Evolutionary conservation across 2,888 invertebrate genomes (phyloP).

Genomic region (Melieria picta): DNA sequence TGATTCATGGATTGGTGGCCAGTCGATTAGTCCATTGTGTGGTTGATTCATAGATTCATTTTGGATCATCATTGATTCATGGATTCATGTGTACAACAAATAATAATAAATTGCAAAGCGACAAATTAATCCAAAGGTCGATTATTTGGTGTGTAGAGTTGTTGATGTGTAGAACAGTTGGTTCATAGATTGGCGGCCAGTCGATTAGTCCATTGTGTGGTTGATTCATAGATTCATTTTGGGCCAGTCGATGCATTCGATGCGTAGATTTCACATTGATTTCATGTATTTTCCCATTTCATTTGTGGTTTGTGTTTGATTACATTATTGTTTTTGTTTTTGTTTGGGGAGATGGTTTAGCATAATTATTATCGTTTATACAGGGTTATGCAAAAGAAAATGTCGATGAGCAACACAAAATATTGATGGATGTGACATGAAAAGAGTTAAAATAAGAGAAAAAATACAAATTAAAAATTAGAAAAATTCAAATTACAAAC

Average conservation of each 20-base stretch:
- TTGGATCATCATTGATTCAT: no score
- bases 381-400: constrained; percentile 29
- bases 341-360: constrained; percentile 2
- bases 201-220: neutral
- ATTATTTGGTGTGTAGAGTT: no score
- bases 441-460: constrained; percentile 36
- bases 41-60: neutral
- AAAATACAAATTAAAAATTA: constrained; percentile 16
- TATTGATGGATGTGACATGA: constrained; percentile 37
- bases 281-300: neutral
- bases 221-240: neutral
- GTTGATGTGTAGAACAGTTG: no score
- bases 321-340: constrained; percentile 20
- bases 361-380: constrained; percentile 1
- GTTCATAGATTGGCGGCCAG: neutral
- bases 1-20: neutral
- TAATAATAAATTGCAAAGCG: no score
- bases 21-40: neutral
- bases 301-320: constrained; percentile 22
- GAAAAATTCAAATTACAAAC: neutral
- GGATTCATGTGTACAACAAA: no score
- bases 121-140: no score
- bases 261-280: neutral
- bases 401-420: constrained; percentile 38
- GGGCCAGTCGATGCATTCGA: neutral